These are phyloP conservation scores for Emberiza fucata DNA, from an alignment of 2,113 vertebrate genomes.

Conservation along the genomic window DNA sequence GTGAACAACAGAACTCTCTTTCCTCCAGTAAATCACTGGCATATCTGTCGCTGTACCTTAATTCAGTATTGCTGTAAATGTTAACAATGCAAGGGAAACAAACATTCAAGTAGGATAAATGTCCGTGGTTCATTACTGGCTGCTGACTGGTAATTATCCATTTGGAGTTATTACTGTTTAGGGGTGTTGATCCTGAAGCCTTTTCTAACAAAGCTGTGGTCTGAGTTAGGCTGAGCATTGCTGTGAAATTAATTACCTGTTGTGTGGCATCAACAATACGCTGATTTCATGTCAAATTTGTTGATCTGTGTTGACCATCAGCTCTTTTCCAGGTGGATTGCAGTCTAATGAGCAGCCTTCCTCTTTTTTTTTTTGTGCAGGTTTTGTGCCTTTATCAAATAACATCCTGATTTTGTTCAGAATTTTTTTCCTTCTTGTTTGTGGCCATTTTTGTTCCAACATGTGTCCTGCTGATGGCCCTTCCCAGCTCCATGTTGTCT, in stretches of 20 bases:
- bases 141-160: not conserved
- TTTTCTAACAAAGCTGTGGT: not conserved
- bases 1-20: not conserved
- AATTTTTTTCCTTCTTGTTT: not conserved
- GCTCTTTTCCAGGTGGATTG: not conserved
- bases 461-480: not conserved
- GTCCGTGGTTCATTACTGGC: not conserved
- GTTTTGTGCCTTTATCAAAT: not conserved
- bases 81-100: not conserved
- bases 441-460: not conserved
- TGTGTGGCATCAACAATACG: not conserved
- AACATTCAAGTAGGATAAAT: not conserved
- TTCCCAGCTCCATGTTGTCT: not conserved
- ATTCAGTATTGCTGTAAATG: not conserved
- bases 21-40: not conserved
- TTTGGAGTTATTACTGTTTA: not conserved
- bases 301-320: not conserved
- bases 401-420: not conserved
- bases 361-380: not conserved
- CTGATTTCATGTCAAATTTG: not conserved
- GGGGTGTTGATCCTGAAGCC: not conserved
- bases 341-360: not conserved
- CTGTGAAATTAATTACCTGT: not conserved
- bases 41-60: not conserved
- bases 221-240: not conserved